Conservation (phyloP, 1,140 invertebrate genomes). For the Helicoverpa zea region DNA sequence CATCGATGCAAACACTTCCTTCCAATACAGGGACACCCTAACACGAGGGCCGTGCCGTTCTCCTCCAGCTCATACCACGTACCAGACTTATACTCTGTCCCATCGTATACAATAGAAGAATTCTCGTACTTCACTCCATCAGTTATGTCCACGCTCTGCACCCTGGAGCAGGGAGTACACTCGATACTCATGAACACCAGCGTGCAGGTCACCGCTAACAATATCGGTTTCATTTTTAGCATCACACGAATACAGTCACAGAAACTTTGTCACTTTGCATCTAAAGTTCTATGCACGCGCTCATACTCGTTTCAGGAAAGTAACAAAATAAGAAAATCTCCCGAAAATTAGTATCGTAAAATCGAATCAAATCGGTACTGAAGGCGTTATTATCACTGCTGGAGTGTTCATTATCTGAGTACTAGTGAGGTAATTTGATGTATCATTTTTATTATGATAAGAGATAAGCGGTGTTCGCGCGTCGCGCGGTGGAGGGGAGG, state of each 20-base stretch:
- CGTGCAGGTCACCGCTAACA: constrained; percentile 50
- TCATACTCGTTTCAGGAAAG: constrained; percentile 1
- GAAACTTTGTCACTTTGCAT: constrained; percentile 12
- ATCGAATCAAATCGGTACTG: constrained; percentile 20
- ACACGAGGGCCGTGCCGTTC: constrained; percentile 50
- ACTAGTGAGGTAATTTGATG: constrained; percentile 79
- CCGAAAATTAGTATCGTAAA: constrained; percentile 2
- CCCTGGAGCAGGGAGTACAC: constrained; percentile 63
- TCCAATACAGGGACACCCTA: constrained; percentile 74
- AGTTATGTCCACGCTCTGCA: constrained; percentile 74
- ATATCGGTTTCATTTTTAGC: constrained; percentile 57
- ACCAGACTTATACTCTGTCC: constrained; percentile 62
- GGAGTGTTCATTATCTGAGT: constrained; percentile 71
- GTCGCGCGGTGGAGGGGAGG: constrained; percentile 30
- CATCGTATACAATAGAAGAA: constrained; percentile 67
- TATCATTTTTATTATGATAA: constrained; percentile 81
- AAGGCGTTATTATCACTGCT: constrained; percentile 67
- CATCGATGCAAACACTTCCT: constrained; percentile 76
- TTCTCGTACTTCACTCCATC: constrained; percentile 62
- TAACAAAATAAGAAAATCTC: background rate
- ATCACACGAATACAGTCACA: constrained; percentile 9
- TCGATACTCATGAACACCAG: constrained; percentile 55
- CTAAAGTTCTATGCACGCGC: background rate
- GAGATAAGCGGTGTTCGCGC: constrained; percentile 70
- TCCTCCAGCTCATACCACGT: constrained; percentile 69